These are phyloP conservation scores for Leuciscus idus DNA, from an alignment of 2,113 vertebrate genomes.

Conservation along the genomic window DNA sequence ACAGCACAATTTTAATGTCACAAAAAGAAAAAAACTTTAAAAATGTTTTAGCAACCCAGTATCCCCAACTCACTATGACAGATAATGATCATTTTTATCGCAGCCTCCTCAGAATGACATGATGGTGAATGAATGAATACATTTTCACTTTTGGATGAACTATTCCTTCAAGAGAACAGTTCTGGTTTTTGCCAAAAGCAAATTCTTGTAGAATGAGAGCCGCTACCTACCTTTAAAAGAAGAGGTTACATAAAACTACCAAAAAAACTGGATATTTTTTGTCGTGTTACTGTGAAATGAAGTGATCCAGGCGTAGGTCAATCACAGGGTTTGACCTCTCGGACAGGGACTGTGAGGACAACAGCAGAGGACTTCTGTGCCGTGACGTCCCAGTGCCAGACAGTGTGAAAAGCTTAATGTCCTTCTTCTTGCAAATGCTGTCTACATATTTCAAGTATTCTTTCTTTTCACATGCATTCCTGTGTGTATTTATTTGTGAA, in stretches of 20 bases:
- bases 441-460: constrained; percentile 30
- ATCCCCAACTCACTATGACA: not conserved
- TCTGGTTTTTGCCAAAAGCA: not conserved
- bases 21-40: no score
- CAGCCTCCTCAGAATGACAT: not conserved
- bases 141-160: not conserved
- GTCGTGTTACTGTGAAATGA: constrained; percentile 13
- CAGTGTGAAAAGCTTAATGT: constrained; percentile 48
- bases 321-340: not conserved
- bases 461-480: constrained; percentile 47
- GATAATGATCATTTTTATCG: not conserved
- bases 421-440: not conserved
- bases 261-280: constrained; percentile 20
- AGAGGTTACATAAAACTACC: constrained; percentile 9
- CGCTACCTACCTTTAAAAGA: not conserved
- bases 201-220: not conserved
- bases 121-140: not conserved
- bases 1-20: no score
- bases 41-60: not conserved
- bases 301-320: not conserved
- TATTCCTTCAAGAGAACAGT: not conserved
- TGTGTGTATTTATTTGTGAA: constrained; percentile 47
- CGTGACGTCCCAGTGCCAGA: not conserved
- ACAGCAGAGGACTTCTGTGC: constrained; percentile 6
- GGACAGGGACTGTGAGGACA: constrained; percentile 2